Base-by-base conservation (phyloP, 92 coral and sea anemone species). In the Umimayanthus kanabou region DNA sequence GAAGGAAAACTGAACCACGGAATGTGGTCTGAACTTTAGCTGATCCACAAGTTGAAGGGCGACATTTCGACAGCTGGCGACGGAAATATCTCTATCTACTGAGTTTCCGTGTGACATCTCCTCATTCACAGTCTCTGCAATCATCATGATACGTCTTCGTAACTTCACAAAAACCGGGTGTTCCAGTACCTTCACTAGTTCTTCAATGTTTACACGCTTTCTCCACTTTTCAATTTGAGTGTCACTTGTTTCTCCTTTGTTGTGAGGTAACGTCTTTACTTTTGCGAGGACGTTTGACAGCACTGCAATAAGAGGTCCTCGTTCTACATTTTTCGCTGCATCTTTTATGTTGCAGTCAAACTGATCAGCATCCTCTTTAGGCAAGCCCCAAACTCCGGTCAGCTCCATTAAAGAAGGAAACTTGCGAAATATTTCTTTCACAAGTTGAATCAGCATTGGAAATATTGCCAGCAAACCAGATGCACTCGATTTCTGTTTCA, bases 351-450 rank as follows among this genome's bases (percentile, higher is more conserved):
- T 9, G 11, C 4, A 2, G 1, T 75, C 80, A 29, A 37, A 75
- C 47, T 75, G 23, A 15, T 16, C 53, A 3, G 18, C 28, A 40
- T 75, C 80, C 53, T 75, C 80, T 39, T 75, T 3, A 39, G 80
- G 13, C 47, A 75, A 18, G 26, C 80, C 80, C 80, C 80, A 75
- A 4, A 75, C 28, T 13, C 80, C 80, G 6, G 80, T 75, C 80
- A 75, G 2, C 14, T 75, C 80, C 10, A 22, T 22, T 75, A 55
- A 39, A 29, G 53, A 75, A 39, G 80, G 50, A 9, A 16, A 42
- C 80, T 75, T 8, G 28, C 50, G 6, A 29, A 39, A 75, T 37
- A 75, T 0, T 75, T 75, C 80, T 22, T 75, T 75, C 15, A 75
- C 80, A 42, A 75, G 55, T 39, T 75, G 80, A 40, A 75, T 75